Base-by-base conservation (phyloP, 2,888 invertebrate genomes). In the Priapulus caudatus region DNA sequence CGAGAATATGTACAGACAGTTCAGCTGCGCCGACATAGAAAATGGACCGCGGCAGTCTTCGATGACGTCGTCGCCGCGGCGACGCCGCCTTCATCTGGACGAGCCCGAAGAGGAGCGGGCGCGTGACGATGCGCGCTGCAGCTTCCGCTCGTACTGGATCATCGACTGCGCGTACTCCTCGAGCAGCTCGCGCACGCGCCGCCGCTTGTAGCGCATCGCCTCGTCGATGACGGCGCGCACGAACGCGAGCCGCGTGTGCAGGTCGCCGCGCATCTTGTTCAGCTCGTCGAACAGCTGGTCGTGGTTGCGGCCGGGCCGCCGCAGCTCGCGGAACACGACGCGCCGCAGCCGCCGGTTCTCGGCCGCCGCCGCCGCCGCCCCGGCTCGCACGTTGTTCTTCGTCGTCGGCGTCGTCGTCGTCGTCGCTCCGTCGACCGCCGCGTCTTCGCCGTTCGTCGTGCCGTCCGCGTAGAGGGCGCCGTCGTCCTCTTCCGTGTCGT, bases 251-350 rank as follows among this genome's bases (percentile, higher is more conserved):
- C 33, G 10, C 10, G 33, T 33, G 33, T n/a, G 10, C 33, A 33
- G 33, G 33, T 33, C n/a, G 33, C 33, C 33, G 10, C n/a, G 33
- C 33, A 33, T 33, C n/a, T 33, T 33, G 33, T 33, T 33, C 33
- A 33, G n/a, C n/a, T 33, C 33, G 33, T 33, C 33, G 33, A 33
- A 33, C 10, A 33, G 33, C n/a, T 33, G 10, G n/a, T 33, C 33
- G n/a, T 10, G n/a, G 33, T 33, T 33, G 33, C 33, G 33, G n/a
- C 33, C 33, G 33, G 33, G 33, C n/a, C n/a, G 10, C 10, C 33
- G 33, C n/a, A 33, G 10, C n/a, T 33, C 33, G 10, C n/a, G 10
- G n/a, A 33, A 33, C 10, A 33, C n/a, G 10, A 33, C 33, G 33
- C 33, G 33, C 10, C 33, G 33, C 10, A 33, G 33, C n/a, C n/a